A percentile compares a stretch with the other conserved stretches of the same genome.
Conservation (phyloP, 2,113 vertebrate genomes). For the Pygoscelis adeliae region DNA sequence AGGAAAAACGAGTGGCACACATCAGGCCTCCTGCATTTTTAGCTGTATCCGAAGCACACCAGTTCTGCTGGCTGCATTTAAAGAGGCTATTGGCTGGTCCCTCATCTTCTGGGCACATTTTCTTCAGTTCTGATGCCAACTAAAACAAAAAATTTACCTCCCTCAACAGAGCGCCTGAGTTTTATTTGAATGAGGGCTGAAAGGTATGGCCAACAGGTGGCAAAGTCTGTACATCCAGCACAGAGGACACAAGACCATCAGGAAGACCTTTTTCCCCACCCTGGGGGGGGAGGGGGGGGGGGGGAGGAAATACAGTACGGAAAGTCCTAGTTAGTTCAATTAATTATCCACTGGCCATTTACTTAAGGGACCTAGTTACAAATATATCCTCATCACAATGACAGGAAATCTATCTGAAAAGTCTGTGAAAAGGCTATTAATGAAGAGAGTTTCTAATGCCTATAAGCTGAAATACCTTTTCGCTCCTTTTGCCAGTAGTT, state of each 20-base stretch:
- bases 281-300: too few relatives aligned
- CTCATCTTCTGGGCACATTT: neutral
- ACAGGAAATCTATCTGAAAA: slow-evolving; percentile 78
- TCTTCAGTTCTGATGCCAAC: neutral
- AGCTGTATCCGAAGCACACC: neutral
- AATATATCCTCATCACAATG: slow-evolving; percentile 74
- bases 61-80: neutral
- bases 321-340: slow-evolving; percentile 69
- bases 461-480: slow-evolving; percentile 65
- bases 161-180: neutral
- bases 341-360: slow-evolving; percentile 76
- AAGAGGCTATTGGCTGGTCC: neutral
- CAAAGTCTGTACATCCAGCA: neutral
- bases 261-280: neutral
- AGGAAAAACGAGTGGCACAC: neutral
- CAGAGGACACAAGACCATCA: neutral
- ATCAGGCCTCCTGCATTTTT: neutral
- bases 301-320: neutral
- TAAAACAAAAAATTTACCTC: neutral
- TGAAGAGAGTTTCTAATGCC: slow-evolving; percentile 46
- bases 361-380: slow-evolving; percentile 73
- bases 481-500: neutral
- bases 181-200: neutral
- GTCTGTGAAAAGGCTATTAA: slow-evolving; percentile 73
- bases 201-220: neutral